Evolutionary conservation across 2,797 vertebrate species (phyloP).

Genomic region (Buceros bicornis): DNA sequence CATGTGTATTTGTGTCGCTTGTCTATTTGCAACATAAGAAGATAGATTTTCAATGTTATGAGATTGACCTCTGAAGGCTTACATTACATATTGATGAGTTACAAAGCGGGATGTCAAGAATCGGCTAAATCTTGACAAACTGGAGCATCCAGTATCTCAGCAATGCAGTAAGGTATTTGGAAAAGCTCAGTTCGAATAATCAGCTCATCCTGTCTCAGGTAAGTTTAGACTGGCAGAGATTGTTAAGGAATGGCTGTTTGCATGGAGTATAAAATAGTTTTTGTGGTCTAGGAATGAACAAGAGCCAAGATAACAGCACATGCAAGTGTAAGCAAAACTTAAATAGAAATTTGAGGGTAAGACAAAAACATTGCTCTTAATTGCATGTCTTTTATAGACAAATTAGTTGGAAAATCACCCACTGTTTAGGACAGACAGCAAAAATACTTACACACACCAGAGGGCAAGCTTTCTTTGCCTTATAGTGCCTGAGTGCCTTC

Average conservation of each 20-base stretch:
- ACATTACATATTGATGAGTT: neutral
- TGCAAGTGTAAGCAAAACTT: neutral
- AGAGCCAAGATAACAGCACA: neutral
- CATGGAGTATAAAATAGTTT: neutral
- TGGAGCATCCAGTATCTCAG: neutral
- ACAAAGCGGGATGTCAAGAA: neutral
- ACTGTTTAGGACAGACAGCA: neutral
- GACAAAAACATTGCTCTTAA: neutral
- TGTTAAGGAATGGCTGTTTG: neutral
- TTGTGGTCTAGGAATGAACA: neutral
- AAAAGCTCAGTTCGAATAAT: neutral
- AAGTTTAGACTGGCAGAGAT: neutral
- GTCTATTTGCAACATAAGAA: neutral
- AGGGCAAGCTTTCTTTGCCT: neutral
- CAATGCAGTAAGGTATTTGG: neutral
- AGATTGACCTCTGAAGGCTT: neutral
- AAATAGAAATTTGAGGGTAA: neutral
- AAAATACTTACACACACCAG: neutral
- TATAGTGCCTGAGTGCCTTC: neutral
- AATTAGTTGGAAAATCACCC: neutral
- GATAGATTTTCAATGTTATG: neutral
- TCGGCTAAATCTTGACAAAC: neutral
- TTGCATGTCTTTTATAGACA: neutral
- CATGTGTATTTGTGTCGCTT: neutral
- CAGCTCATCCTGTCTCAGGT: neutral